Percentiles rank a stretch among this genome's conserved stretches.
phyloP scores from a whole-genome alignment of 2,888 invertebrate species.

The Himalopsyche anomala region DNA sequence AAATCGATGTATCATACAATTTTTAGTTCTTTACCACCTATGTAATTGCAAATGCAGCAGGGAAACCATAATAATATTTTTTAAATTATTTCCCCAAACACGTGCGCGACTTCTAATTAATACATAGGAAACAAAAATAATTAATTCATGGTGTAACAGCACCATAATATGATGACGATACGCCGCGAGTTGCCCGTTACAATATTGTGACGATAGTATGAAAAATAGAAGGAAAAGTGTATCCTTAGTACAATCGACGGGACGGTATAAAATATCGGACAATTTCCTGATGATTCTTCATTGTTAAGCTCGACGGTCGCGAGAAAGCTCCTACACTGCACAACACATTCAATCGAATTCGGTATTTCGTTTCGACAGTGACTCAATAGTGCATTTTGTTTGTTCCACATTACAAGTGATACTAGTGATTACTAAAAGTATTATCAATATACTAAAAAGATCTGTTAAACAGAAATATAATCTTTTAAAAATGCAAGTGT shows the following conservation, averaged over 20 bases:
- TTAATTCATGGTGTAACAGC: conserved; percentile 19
- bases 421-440: background rate
- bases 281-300: conserved; percentile 58
- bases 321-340: conserved; percentile 52
- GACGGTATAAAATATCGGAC: conserved; percentile 54
- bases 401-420: background rate
- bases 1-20: too few relatives aligned
- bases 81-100: conserved; percentile 27
- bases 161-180: conserved; percentile 1
- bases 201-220: conserved; percentile 15
- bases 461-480: too few relatives aligned
- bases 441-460: background rate
- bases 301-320: conserved; percentile 54
- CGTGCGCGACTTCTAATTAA: conserved; percentile 2
- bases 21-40: too few relatives aligned
- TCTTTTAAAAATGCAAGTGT: background rate
- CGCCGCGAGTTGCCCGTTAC: conserved; percentile 29
- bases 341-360: background rate
- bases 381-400: background rate
- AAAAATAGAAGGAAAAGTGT: conserved; percentile 51
- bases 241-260: conserved; percentile 39
- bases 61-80: background rate
- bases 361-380: conserved; percentile 1
- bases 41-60: too few relatives aligned
- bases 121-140: conserved; percentile 16